Evolutionary conservation across 2,113 vertebrate species (phyloP).

Genomic region (Theristicus caerulescens): DNA sequence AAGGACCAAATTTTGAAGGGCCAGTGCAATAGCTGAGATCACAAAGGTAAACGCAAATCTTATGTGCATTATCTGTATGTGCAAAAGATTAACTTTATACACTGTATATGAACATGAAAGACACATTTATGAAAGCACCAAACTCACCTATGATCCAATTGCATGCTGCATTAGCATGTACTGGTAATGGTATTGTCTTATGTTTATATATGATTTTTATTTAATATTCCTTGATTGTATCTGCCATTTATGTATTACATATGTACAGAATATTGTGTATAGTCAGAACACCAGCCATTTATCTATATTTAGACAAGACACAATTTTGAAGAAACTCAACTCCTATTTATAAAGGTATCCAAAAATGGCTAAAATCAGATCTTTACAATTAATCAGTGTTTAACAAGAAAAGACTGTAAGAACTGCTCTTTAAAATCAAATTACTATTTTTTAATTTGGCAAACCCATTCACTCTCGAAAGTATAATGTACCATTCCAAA

Average conservation of each 20-base stretch:
- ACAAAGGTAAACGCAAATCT: background rate
- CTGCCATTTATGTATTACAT: background rate
- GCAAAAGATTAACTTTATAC: background rate
- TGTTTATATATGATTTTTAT: background rate
- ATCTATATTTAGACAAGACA: background rate
- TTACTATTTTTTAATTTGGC: background rate
- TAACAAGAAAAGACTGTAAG: background rate
- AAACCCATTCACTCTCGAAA: background rate
- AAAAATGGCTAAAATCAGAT: background rate
- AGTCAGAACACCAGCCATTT: background rate
- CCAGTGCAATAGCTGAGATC: background rate
- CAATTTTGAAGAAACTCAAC: background rate
- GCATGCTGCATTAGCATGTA: background rate
- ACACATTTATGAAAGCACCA: background rate
- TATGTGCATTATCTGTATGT: background rate
- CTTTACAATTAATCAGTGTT: background rate
- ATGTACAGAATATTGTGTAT: background rate
- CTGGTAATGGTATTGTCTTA: background rate
- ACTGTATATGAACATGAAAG: background rate
- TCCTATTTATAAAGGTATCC: background rate
- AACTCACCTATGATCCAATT: background rate
- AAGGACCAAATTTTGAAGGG: background rate
- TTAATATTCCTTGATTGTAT: background rate
- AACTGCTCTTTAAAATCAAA: slow-evolving; percentile 1
- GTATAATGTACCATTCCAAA: background rate